Evolutionary conservation across 2,113 vertebrate genomes (phyloP).

Genomic region (Anser brachyrhynchus): DNA sequence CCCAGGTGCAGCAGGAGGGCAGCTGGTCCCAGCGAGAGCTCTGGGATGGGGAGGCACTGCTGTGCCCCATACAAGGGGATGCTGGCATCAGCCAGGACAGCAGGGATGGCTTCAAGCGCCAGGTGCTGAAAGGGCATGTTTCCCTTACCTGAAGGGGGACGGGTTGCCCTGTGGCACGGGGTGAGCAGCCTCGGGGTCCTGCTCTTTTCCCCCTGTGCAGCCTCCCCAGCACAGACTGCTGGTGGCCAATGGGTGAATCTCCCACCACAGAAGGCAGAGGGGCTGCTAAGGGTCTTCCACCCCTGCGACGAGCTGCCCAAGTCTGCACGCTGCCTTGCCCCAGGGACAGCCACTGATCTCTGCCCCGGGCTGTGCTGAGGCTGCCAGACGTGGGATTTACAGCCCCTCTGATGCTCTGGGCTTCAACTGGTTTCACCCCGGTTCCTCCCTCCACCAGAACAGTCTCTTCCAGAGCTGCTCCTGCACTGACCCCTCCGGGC

Average conservation of each 20-base stretch:
- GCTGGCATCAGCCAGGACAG: neutral
- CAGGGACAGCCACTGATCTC: neutral
- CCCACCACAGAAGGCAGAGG: neutral
- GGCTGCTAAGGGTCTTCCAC: neutral
- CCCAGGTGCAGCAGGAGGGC: neutral
- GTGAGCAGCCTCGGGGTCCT: neutral
- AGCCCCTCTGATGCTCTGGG: neutral
- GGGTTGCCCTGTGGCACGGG: rapidly evolving
- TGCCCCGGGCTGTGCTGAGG: neutral
- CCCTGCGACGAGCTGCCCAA: rapidly evolving
- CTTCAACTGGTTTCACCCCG: neutral
- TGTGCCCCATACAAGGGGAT: neutral
- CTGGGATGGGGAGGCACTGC: neutral
- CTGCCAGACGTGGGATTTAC: neutral
- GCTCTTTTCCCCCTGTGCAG: neutral
- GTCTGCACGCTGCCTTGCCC: rapidly evolving
- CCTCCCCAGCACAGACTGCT: neutral
- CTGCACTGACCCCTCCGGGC: rapidly evolving
- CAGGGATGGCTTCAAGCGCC: neutral
- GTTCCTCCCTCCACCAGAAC: neutral
- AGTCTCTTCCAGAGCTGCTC: neutral
- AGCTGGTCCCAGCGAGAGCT: rapidly evolving
- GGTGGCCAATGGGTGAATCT: neutral
- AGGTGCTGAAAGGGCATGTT: neutral
- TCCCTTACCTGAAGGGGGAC: rapidly evolving